Evolutionary conservation across 2,797 vertebrate genomes (phyloP).

Genomic region (Mastacembelus armatus): DNA sequence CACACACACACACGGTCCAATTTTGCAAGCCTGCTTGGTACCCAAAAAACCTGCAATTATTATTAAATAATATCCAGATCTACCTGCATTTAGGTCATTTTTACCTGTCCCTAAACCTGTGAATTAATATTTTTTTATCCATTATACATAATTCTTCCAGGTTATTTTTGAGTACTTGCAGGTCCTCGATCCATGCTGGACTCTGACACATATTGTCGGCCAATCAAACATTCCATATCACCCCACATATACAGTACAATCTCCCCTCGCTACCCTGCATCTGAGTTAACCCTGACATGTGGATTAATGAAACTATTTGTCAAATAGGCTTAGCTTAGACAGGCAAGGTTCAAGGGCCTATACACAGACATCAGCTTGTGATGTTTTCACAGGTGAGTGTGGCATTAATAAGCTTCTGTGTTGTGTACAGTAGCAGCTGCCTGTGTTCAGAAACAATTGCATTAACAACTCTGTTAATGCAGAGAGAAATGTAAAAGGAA

Average conservation of each 20-base stretch:
- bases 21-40: no score
- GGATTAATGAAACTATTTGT: slow-evolving; percentile 40
- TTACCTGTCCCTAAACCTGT: no score
- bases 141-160: no score
- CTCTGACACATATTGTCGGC: no score
- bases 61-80: no score
- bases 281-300: slow-evolving; percentile 29
- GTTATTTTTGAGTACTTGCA: no score
- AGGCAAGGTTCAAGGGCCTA: slow-evolving; percentile 36
- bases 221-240: slow-evolving; percentile 50
- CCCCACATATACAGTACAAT: not conserved
- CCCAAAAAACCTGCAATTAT: no score
- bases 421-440: not conserved
- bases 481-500: not conserved
- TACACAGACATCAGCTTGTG: slow-evolving; percentile 37
- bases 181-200: no score
- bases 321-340: slow-evolving; percentile 30
- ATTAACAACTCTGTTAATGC: not conserved
- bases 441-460: slow-evolving; percentile 10
- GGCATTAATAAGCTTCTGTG: slow-evolving; percentile 26
- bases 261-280: not conserved
- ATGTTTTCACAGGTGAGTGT: slow-evolving; percentile 60
- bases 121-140: no score
- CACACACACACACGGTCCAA: no score
- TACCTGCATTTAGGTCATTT: no score